Evolutionary conservation across 2,888 invertebrate genomes (phyloP), one percentile per base, ranked within the genome.

Genomic region (Micropterix aruncella): DNA sequence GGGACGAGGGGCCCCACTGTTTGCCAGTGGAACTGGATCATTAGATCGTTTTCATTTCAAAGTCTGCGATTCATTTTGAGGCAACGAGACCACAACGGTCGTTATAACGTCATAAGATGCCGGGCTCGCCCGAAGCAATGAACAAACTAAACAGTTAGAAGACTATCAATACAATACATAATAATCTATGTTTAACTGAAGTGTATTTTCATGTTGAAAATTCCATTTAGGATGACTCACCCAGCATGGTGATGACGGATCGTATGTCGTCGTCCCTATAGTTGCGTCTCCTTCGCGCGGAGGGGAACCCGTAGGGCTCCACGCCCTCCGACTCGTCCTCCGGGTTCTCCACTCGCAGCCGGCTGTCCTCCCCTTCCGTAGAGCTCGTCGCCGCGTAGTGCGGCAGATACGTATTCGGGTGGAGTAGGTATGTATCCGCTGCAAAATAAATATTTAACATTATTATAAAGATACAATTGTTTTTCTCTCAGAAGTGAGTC

Each of bases 331-430:
- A 47, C 44, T 48, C 49, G 46, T 49, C 50, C 16, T 44, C 49
- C 47, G 47, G 48, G 5, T 42, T 16, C 47, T 5, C 7, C 12
- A 12, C 12, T 27, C 7, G 5, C 27, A 27, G 12, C 16, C 47
- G 48, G 38, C 54, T 60, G 46, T 60, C 61, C 54, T 78, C 78
- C 50, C 71, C 74, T 56, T 79, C 78, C 47, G 74, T 74, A 60
- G 79, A 78, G 55, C 77, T 79, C 55, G 76, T 79, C 55, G 79
- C 78, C 55, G 76, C 78, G 61, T 80, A 79, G 44, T 60, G 58
- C 48, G 86, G 86, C 57, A 89, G 74, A 70, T 89, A 90, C 54
- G 83, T 79, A 65, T 90, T 86, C 46, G 86, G 87, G 71, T 89
- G 88, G 55, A 84, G 75, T 57, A 86, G 73, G 65, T 87, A 87